Percentiles rank a stretch among this genome's conserved stretches.
Conservation (phyloP, 1,140 invertebrate genomes). For the Oreohelix idahoensis region DNA sequence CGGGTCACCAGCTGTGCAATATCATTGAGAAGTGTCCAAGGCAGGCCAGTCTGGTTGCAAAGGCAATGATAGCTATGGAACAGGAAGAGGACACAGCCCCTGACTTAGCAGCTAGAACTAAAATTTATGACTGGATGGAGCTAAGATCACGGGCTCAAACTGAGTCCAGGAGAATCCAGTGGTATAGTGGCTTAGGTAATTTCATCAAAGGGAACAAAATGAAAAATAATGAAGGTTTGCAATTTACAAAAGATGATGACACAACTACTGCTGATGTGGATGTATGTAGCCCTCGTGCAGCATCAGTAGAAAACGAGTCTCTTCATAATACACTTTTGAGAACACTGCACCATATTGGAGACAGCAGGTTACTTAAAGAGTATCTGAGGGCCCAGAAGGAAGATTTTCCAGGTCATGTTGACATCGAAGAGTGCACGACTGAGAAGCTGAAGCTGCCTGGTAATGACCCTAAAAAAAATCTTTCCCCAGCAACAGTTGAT, state of each 20-base stretch:
- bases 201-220: constrained; percentile 7
- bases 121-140: constrained; percentile 36
- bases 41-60: constrained; percentile 36
- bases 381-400: constrained; percentile 32
- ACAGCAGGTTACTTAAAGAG: constrained; percentile 20
- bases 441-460: background rate
- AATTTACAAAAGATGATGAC: background rate
- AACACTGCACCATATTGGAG: constrained; percentile 33
- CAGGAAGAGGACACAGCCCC: constrained; percentile 13
- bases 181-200: constrained; percentile 22
- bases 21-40: constrained; percentile 40
- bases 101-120: constrained; percentile 24
- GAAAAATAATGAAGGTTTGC: constrained; percentile 21
- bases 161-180: background rate
- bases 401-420: constrained; percentile 31
- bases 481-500: background rate
- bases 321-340: constrained; percentile 24
- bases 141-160: background rate
- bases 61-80: constrained; percentile 37
- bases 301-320: constrained; percentile 24
- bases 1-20: constrained; percentile 24
- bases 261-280: background rate
- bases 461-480: background rate
- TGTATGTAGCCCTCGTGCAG: background rate
- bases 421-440: constrained; percentile 26